Percentiles rank a stretch among this genome's conserved stretches.
Evolutionary conservation across 1,140 invertebrate species (phyloP).

Genomic region (Drosophila ambigua): DNA sequence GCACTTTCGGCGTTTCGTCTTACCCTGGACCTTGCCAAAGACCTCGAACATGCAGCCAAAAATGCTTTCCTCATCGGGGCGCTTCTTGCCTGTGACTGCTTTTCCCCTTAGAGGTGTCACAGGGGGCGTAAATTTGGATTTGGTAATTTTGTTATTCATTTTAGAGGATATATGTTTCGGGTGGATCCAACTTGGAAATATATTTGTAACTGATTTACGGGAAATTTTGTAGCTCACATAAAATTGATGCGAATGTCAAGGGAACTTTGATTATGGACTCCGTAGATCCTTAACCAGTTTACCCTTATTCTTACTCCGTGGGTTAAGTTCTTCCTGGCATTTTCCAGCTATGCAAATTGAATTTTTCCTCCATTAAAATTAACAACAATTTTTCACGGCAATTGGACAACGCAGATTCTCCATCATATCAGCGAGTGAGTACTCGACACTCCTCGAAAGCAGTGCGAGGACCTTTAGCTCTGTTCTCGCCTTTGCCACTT

Average conservation of each 20-base stretch:
- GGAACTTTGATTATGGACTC: background rate
- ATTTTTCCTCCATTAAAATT: slow-evolving; percentile 9
- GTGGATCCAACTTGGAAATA: background rate
- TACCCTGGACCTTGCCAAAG: slow-evolving; percentile 58
- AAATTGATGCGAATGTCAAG: background rate
- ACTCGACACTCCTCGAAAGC: slow-evolving; percentile 1
- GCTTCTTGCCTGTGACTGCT: background rate
- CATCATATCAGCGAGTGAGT: slow-evolving; percentile 3
- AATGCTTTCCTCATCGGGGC: background rate
- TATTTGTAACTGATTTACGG: background rate
- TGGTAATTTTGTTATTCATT: slow-evolving; percentile 58
- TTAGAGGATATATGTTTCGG: background rate
- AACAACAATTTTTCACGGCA: slow-evolving; percentile 36
- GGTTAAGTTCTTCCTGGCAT: background rate
- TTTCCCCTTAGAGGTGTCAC: background rate
- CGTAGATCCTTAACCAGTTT: no score
- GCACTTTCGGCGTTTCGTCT: background rate
- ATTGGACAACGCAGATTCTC: slow-evolving; percentile 21
- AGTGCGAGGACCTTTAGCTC: slow-evolving; percentile 2
- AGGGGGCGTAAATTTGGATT: slow-evolving; percentile 9
- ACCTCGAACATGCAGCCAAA: slow-evolving; percentile 57
- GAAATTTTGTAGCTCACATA: no score
- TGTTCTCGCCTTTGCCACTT: slow-evolving; percentile 64
- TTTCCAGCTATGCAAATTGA: background rate
- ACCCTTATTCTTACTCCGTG: background rate